Base-by-base conservation (phyloP, 1,140 invertebrate species). In the Myzus persicae region DNA sequence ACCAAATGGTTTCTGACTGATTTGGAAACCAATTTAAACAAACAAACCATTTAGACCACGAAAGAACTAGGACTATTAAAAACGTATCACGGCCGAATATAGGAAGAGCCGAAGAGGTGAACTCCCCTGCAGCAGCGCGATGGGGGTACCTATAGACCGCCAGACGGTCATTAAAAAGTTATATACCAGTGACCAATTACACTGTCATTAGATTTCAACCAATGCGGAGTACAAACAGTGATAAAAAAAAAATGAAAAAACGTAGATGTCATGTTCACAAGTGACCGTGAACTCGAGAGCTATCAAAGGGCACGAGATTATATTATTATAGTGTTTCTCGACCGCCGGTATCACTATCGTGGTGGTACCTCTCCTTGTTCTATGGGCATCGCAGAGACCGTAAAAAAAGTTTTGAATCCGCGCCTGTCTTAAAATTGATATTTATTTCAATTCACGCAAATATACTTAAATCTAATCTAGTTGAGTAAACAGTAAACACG, bases 131-230 rank as follows among this genome's bases (percentile, higher is more conserved):
- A 51, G 48, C 20, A 22, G 48, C 7, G 14, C 44, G 44, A 46
- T 44, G 84, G 26, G 84, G 84, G 26, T 87, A 84, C 85, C 44
- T 46, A 26, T 88, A 88, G 42, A 85, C 82, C 38, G 82, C 82
- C 87, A 89, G 87, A 89, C 87, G n/a, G 46, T 44, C 87, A 51
- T 89, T 89, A 89, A 89, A 51, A 89, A 51, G 87, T 89, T 89
- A 89, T 89, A 89, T 89, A 48, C 87, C 20, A 46, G 46, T 38
- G 87, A 89, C 87, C 87, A 51, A 48, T 89, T 89, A 89, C 87
- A 51, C 87, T 51, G 85, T 46, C 85, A 87, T 87, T 87, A 87
- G 46, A 88, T 89, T 89, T 89, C 87, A 38, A 89, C n/a, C 46
- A 51, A 51, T 36, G 46, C 46, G 87, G n/a, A n/a, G 18, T 26